Evolutionary conservation across 2,797 vertebrate species (phyloP).

Genomic region (Artibeus jamaicensis): DNA sequence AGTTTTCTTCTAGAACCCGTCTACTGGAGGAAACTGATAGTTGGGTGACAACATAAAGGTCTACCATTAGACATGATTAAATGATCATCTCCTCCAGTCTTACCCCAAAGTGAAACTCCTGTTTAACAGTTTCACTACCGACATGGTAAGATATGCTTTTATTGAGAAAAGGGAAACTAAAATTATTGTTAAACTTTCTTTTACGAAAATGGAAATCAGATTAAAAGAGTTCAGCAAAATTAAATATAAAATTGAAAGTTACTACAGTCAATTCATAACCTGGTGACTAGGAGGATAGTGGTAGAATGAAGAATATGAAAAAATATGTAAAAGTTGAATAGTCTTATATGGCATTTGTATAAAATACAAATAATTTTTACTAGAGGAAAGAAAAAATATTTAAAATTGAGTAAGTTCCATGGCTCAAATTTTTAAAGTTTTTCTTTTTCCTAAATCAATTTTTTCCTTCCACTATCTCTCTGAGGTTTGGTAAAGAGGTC

Average conservation of each 20-base stretch:
- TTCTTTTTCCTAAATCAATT: background rate
- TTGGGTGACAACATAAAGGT: background rate
- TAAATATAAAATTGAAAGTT: background rate
- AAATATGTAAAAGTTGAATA: background rate
- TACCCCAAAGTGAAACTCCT: background rate
- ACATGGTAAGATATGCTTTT: background rate
- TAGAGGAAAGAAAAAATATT: background rate
- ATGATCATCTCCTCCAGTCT: background rate
- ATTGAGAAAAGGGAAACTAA: background rate
- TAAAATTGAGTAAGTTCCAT: background rate
- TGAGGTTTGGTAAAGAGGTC: slow-evolving; percentile 51
- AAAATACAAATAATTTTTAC: background rate
- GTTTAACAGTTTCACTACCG: background rate
- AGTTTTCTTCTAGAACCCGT: background rate
- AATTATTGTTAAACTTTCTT: background rate
- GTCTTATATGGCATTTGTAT: background rate
- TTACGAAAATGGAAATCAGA: background rate
- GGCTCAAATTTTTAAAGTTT: slow-evolving; percentile 15
- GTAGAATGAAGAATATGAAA: background rate
- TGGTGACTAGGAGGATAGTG: background rate
- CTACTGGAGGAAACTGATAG: background rate
- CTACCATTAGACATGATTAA: background rate
- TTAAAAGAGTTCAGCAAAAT: slow-evolving; percentile 9
- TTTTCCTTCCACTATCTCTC: background rate
- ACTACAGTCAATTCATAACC: background rate